Conservation (phyloP, 2,888 invertebrate genomes). For the Nemapogon koenigi region DNA sequence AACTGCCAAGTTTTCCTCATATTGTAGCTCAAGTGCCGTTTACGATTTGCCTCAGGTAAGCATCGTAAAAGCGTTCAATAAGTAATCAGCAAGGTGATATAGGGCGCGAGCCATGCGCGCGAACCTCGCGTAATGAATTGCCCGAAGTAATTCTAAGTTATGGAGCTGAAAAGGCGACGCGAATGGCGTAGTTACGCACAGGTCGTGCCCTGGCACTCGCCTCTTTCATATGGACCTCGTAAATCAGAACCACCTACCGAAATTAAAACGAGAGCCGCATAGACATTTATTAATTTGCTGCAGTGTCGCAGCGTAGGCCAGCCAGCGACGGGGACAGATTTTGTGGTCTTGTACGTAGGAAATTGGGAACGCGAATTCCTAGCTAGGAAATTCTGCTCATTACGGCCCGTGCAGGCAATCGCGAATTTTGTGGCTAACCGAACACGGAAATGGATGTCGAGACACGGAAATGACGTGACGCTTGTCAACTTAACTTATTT, state of each 20-base stretch:
- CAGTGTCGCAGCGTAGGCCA: constrained; percentile 22
- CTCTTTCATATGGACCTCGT: constrained; percentile 49
- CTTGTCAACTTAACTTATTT: neutral
- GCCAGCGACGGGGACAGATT: constrained; percentile 43
- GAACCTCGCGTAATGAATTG: constrained; percentile 39
- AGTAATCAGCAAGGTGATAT: constrained; percentile 32
- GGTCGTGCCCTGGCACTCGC: constrained; percentile 19
- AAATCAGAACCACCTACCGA: constrained; percentile 48
- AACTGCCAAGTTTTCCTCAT: too few species aligned
- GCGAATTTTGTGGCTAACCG: constrained; percentile 7
- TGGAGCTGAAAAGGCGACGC: constrained; percentile 35
- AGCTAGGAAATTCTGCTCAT: constrained; percentile 8
- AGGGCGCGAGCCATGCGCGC: constrained; percentile 22
- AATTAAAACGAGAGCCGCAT: constrained; percentile 45
- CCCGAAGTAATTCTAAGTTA: constrained; percentile 39
- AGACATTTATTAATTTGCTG: constrained; percentile 43
- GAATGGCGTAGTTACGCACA: constrained; percentile 29
- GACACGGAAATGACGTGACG: constrained; percentile 4
- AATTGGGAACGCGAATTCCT: constrained; percentile 31
- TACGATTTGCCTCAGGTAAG: constrained; percentile 7
- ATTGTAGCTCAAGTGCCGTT: too few species aligned
- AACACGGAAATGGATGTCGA: constrained; percentile 7
- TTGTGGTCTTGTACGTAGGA: constrained; percentile 30
- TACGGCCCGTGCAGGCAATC: constrained; percentile 4
- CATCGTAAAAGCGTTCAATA: constrained; percentile 24